phyloP scores from a whole-genome alignment of 2,113 vertebrate genomes.

The Limnothrissa miodon region DNA sequence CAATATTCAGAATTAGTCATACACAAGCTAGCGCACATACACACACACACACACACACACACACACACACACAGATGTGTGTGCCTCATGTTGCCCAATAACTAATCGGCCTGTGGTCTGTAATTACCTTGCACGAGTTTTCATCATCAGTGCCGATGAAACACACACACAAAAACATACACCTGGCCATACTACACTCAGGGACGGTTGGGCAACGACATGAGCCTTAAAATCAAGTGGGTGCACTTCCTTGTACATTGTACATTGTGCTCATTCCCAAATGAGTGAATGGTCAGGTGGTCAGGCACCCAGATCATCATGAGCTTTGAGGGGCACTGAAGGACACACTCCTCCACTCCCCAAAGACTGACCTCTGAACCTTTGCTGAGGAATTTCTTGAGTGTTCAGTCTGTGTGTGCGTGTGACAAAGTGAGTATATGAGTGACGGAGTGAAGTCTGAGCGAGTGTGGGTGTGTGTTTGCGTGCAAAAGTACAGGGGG shows the following conservation, averaged over 20 bases:
- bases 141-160: no score
- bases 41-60: background rate
- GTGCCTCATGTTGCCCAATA: background rate
- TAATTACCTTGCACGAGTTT: constrained; percentile 7
- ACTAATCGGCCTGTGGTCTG: background rate
- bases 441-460: background rate
- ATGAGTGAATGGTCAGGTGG: background rate
- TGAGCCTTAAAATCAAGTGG: background rate
- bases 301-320: background rate
- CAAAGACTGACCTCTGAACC: background rate
- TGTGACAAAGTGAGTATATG: background rate
- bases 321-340: background rate
- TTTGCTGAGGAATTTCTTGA: background rate
- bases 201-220: background rate
- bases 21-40: constrained; percentile 25
- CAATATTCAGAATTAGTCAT: constrained; percentile 16
- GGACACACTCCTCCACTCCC: background rate
- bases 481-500: background rate
- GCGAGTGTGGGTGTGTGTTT: background rate
- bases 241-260: no score
- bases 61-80: background rate
- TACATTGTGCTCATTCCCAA: background rate
- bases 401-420: background rate
- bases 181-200: background rate
- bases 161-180: background rate